These are phyloP conservation scores for Lampris incognitus DNA, from an alignment of 2,113 vertebrate genomes.

Conservation along the genomic window DNA sequence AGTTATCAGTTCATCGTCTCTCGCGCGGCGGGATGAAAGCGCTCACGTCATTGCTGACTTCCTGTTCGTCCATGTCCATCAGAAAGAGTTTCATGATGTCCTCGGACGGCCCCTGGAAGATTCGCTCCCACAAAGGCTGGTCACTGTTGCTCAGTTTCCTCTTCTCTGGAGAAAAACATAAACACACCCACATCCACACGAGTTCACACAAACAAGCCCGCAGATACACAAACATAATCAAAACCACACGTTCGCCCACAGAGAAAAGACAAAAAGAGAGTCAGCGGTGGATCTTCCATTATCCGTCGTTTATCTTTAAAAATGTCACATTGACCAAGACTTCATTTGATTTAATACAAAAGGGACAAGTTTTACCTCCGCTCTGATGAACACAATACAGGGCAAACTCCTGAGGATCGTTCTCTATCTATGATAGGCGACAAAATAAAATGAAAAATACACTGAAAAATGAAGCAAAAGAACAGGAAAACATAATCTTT, in stretches of 20 bases:
- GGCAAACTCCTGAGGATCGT: constrained; percentile 90
- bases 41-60: constrained; percentile 92
- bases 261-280: no score
- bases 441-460: neutral
- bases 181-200: neutral
- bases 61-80: constrained; percentile 90
- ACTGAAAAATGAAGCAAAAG: neutral
- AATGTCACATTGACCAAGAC: neutral
- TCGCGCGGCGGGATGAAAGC: neutral
- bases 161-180: constrained; percentile 82
- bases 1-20: neutral
- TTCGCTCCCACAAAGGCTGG: constrained; percentile 88
- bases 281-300: no score
- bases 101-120: constrained; percentile 91
- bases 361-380: constrained; percentile 83
- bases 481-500: neutral
- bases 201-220: neutral
- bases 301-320: no score
- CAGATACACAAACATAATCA: neutral
- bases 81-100: constrained; percentile 90
- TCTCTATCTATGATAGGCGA: constrained; percentile 86
- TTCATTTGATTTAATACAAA: neutral
- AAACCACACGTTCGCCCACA: no score
- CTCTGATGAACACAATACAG: constrained; percentile 91
- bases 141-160: constrained; percentile 86